Conservation (phyloP, 2,113 vertebrate species). For the Merops nubicus region DNA sequence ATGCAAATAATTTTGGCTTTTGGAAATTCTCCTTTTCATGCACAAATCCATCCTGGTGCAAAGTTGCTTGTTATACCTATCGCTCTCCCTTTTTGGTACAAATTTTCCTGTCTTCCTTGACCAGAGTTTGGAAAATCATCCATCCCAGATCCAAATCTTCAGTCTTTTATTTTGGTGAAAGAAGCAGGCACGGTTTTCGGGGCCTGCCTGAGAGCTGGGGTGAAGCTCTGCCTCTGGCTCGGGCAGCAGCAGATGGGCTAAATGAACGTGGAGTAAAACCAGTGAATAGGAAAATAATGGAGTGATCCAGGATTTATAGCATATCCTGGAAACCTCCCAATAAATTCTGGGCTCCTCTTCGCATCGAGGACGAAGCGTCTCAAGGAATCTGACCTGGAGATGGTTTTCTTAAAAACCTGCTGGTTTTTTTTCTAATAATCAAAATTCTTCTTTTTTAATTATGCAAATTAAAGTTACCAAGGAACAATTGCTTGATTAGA, state of each 20-base stretch:
- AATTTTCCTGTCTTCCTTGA: background rate
- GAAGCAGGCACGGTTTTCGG: fast-evolving
- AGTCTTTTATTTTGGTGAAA: background rate
- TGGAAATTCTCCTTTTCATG: background rate
- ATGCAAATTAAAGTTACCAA: slow-evolving; percentile 65
- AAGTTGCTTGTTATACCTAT: fast-evolving
- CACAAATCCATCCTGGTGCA: background rate
- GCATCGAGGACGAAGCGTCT: background rate
- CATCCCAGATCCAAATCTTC: background rate
- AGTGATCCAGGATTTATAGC: slow-evolving; percentile 48
- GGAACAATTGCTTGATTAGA: slow-evolving; percentile 67
- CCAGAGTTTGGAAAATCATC: background rate
- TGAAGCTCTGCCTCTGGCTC: background rate
- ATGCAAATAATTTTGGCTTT: background rate
- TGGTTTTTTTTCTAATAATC: background rate
- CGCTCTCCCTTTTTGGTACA: background rate
- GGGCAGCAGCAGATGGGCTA: background rate
- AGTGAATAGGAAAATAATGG: slow-evolving; percentile 56
- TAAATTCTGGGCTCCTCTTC: slow-evolving; percentile 16
- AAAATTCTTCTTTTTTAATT: slow-evolving; percentile 52
- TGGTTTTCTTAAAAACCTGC: background rate
- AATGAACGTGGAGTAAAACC: slow-evolving; percentile 23
- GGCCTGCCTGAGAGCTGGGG: background rate
- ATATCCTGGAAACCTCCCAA: slow-evolving; percentile 15
- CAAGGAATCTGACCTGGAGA: background rate